phyloP scores from a whole-genome alignment of 2,888 invertebrate genomes.

The Chymomyza fuscimana region DNA sequence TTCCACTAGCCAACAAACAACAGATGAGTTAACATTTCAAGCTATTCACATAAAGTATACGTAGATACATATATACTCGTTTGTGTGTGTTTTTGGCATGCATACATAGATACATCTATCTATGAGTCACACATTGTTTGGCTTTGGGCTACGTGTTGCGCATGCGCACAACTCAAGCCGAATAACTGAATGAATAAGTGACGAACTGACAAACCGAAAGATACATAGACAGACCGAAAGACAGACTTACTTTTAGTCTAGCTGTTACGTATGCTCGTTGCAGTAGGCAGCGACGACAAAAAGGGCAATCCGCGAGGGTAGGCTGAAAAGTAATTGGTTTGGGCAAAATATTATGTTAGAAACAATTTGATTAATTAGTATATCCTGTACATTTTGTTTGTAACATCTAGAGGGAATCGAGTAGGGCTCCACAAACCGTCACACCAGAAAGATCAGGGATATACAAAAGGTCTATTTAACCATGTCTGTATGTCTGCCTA shows the following conservation, averaged over 20 bases:
- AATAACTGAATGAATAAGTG: neutral
- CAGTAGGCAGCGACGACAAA: neutral
- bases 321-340: too few relatives aligned
- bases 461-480: too few relatives aligned
- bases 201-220: neutral
- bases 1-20: conserved; percentile 49
- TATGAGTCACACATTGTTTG: conserved; percentile 23
- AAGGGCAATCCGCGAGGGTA: neutral
- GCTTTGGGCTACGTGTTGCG: neutral
- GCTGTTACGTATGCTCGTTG: conserved; percentile 17
- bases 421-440: too few relatives aligned
- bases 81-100: conserved; percentile 31
- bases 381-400: too few relatives aligned
- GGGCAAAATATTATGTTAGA: too few relatives aligned
- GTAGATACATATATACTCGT: neutral
- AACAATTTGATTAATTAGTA: too few relatives aligned
- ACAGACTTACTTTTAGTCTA: neutral
- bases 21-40: conserved; percentile 68
- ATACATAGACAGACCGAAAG: neutral
- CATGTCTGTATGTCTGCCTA: too few relatives aligned
- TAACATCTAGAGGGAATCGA: too few relatives aligned
- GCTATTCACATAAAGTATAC: neutral
- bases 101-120: conserved; percentile 25
- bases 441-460: too few relatives aligned
- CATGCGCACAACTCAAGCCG: neutral